Percentiles rank a stretch among this genome's conserved stretches.
Evolutionary conservation across 2,888 invertebrate genomes (phyloP).

Genomic region (Erebia ligea): DNA sequence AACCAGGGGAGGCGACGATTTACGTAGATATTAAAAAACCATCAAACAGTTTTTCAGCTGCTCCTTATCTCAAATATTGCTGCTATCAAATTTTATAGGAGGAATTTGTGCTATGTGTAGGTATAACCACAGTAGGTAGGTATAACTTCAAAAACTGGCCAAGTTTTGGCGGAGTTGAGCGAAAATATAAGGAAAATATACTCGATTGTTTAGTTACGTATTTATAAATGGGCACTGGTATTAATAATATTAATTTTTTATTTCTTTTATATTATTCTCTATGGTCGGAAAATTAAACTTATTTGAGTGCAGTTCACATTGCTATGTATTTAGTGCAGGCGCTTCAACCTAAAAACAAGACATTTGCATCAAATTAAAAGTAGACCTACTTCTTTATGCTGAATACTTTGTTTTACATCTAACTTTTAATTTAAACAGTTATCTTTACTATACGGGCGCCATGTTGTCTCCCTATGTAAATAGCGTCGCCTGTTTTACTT

Average conservation of each 20-base stretch:
- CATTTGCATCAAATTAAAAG: background rate
- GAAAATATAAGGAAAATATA: too few relatives aligned
- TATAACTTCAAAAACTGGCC: conserved; percentile 11
- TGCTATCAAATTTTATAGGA: conserved; percentile 16
- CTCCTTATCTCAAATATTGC: conserved; percentile 10
- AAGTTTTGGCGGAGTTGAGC: background rate
- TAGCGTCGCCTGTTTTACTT: background rate
- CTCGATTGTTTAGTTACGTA: too few relatives aligned
- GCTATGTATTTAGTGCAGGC: too few relatives aligned
- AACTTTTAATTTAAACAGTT: background rate
- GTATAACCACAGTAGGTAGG: too few relatives aligned
- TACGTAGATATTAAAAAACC: conserved; percentile 13
- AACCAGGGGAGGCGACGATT: conserved; percentile 8
- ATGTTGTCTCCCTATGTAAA: conserved; percentile 11
- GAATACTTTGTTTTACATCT: background rate
- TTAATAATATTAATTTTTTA: too few relatives aligned
- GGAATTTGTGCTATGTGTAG: background rate
- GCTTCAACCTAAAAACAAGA: too few relatives aligned
- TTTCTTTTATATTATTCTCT: too few relatives aligned
- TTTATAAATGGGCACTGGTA: too few relatives aligned
- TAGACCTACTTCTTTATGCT: background rate
- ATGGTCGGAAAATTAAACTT: too few relatives aligned
- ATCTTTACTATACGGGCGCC: conserved; percentile 1
- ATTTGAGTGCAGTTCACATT: too few relatives aligned
- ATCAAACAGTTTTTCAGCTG: conserved; percentile 17